Percentiles rank a stretch among this genome's conserved stretches.
Evolutionary conservation across 2,888 invertebrate genomes (phyloP).

Genomic region (Amblyjoppa proteus): DNA sequence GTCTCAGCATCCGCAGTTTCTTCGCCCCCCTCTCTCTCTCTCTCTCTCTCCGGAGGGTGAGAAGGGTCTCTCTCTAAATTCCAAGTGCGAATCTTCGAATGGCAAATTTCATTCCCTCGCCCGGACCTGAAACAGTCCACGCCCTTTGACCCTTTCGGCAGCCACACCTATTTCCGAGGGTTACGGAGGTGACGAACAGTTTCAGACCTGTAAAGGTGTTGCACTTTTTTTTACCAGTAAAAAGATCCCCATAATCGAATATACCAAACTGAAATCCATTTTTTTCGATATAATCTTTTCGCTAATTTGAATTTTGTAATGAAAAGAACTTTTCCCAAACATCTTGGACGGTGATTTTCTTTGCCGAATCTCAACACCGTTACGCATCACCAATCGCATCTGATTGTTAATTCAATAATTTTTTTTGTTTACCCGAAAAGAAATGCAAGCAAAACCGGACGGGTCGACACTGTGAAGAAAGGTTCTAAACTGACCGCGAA

Average conservation of each 20-base stretch:
- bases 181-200: background rate
- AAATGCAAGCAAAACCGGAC: no score
- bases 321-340: no score
- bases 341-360: no score
- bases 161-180: background rate
- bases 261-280: no score
- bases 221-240: background rate
- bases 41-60: background rate
- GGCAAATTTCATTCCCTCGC: background rate
- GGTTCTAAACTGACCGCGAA: background rate
- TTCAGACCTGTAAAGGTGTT: background rate
- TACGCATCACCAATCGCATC: no score
- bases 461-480: background rate
- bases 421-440: no score
- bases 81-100: background rate
- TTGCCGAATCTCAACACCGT: no score
- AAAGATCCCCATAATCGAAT: no score
- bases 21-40: background rate
- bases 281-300: no score
- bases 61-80: conserved; percentile 13
- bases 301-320: no score
- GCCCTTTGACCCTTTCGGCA: background rate
- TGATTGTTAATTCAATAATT: no score
- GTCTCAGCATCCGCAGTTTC: conserved; percentile 3
- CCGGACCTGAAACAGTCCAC: background rate